Evolutionary conservation across 2,797 vertebrate species (phyloP).

Genomic region (Siniperca scherzeri): DNA sequence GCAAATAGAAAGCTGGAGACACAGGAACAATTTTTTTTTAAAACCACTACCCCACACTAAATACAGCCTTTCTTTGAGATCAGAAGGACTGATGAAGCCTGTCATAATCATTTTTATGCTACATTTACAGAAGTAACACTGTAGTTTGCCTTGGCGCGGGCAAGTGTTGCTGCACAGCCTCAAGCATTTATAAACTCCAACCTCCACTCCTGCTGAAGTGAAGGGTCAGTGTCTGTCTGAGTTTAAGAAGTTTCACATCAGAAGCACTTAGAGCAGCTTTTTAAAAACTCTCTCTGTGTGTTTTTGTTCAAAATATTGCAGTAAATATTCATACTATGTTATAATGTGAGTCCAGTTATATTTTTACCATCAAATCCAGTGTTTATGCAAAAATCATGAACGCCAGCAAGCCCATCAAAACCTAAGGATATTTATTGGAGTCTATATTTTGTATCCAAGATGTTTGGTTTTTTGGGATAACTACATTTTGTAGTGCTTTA

Average conservation of each 20-base stretch:
- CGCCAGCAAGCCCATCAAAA: slow-evolving; percentile 17
- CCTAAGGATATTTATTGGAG: slow-evolving; percentile 5
- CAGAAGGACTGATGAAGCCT: slow-evolving; percentile 77
- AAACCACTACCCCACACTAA: slow-evolving; percentile 65
- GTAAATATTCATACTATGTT: slow-evolving; percentile 25
- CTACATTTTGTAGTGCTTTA: slow-evolving; percentile 50
- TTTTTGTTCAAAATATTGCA: slow-evolving; percentile 27
- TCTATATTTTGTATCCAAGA: slow-evolving; percentile 27
- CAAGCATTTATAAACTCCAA: slow-evolving; percentile 55
- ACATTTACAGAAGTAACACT: slow-evolving; percentile 76
- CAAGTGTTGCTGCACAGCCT: slow-evolving; percentile 61
- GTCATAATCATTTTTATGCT: slow-evolving; percentile 81
- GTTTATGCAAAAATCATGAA: slow-evolving; percentile 1
- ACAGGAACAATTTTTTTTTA: slow-evolving; percentile 47
- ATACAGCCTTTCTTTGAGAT: slow-evolving; percentile 73
- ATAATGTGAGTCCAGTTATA: slow-evolving; percentile 14
- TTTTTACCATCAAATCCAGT: slow-evolving; percentile 15
- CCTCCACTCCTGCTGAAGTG: slow-evolving; percentile 44
- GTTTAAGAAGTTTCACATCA: slow-evolving; percentile 65
- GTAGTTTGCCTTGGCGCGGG: slow-evolving; percentile 74
- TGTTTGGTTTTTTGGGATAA: slow-evolving; percentile 44
- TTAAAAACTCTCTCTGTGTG: neutral
- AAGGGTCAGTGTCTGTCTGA: slow-evolving; percentile 58
- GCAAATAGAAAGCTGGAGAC: slow-evolving; percentile 74
- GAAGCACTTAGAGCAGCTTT: slow-evolving; percentile 34